phyloP scores from a whole-genome alignment of 64 coral and sea anemone genomes.

The Porites lutea region DNA sequence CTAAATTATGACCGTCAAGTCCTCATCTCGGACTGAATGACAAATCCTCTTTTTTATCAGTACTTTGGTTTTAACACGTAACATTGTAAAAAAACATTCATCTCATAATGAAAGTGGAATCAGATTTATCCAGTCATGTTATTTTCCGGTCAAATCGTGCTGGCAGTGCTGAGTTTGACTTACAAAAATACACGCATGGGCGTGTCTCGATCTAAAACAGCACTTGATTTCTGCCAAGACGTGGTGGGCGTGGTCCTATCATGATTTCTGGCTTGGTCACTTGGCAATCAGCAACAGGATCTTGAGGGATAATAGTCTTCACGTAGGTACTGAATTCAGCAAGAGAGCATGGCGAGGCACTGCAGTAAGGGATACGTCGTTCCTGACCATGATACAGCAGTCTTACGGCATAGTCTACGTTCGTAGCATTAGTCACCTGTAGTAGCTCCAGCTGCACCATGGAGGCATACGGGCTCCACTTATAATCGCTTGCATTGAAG shows the following conservation, averaged over 20 bases:
- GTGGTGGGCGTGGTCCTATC: conserved; percentile 1
- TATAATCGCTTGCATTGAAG: conserved; percentile 76
- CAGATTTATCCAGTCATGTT: too few relatives aligned
- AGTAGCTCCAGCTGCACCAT: conserved; percentile 83
- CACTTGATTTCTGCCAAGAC: neutral
- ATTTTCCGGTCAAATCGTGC: too few relatives aligned
- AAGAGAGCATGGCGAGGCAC: conserved; percentile 65
- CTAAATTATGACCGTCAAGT: too few relatives aligned
- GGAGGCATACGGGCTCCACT: conserved; percentile 85
- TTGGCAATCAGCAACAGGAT: conserved; percentile 63
- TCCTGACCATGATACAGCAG: conserved; percentile 81
- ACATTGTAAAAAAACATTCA: too few relatives aligned
- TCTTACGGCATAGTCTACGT: conserved; percentile 58
- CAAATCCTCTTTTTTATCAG: too few relatives aligned
- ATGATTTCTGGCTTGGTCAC: conserved; percentile 25
- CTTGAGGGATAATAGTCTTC: conserved; percentile 43
- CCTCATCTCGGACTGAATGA: too few relatives aligned
- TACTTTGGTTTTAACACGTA: too few relatives aligned
- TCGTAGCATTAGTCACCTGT: conserved; percentile 1
- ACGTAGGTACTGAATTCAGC: conserved; percentile 70
- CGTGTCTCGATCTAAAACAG: neutral
- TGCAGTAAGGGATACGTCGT: conserved; percentile 66
- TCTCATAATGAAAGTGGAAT: too few relatives aligned
- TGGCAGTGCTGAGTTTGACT: too few relatives aligned
- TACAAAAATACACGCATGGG: neutral